Evolutionary conservation across 2,113 vertebrate species (phyloP).

Genomic region (Corvus moneduloides): DNA sequence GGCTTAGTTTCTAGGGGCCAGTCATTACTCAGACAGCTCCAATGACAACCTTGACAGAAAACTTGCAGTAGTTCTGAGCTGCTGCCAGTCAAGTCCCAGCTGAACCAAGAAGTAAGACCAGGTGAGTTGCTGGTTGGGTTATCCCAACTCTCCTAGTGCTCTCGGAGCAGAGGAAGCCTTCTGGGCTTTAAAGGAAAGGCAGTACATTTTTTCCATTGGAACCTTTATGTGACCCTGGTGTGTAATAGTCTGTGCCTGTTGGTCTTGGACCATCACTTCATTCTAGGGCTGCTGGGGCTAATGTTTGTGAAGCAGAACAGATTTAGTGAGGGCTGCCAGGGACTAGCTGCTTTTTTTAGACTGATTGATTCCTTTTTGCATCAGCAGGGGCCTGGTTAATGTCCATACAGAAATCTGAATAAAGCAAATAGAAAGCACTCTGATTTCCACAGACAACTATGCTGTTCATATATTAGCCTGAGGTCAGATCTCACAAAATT

Average conservation of each 20-base stretch:
- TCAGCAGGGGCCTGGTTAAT: slow-evolving; percentile 15
- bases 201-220: background rate
- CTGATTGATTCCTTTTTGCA: slow-evolving; percentile 23
- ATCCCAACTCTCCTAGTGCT: background rate
- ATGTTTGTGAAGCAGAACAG: slow-evolving; percentile 30
- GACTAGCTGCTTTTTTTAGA: slow-evolving; percentile 26
- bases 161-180: background rate
- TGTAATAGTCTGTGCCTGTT: slow-evolving; percentile 4
- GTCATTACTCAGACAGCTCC: background rate
- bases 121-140: background rate
- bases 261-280: slow-evolving; percentile 9
- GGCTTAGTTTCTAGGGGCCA: background rate
- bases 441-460: background rate
- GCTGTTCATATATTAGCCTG: background rate
- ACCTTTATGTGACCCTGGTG: background rate
- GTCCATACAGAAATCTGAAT: slow-evolving; percentile 5
- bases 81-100: background rate
- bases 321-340: slow-evolving; percentile 37
- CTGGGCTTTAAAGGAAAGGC: background rate
- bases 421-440: background rate
- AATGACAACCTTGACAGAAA: background rate
- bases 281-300: background rate
- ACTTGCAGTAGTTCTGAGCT: background rate
- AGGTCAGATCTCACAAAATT: background rate
- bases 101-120: background rate